phyloP scores from a whole-genome alignment of 2,888 invertebrate genomes.

The Napeogenes sylphis region DNA sequence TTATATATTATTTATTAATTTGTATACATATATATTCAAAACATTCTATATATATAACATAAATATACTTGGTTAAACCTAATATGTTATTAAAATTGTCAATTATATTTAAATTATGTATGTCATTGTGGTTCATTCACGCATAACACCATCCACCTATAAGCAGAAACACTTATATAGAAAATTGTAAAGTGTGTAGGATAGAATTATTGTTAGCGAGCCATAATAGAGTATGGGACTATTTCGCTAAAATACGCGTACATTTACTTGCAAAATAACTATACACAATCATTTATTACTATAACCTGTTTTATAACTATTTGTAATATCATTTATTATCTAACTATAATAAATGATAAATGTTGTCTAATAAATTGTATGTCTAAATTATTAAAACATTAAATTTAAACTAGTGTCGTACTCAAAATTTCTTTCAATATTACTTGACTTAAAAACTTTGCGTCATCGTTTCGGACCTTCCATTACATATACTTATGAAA shows the following conservation, averaged over 20 bases:
- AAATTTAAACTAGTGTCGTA: neutral
- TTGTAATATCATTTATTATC: conserved; percentile 18
- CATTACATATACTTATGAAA: too few relatives aligned
- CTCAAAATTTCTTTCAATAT: too few relatives aligned
- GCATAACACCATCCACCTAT: conserved; percentile 43
- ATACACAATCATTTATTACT: conserved; percentile 23
- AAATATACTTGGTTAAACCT: too few relatives aligned
- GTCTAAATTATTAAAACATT: neutral
- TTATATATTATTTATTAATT: too few relatives aligned
- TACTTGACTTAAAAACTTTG: too few relatives aligned
- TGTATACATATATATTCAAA: too few relatives aligned
- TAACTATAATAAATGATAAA: conserved; percentile 26
- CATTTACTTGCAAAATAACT: conserved; percentile 27
- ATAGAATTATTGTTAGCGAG: conserved; percentile 61
- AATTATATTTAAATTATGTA: too few relatives aligned
- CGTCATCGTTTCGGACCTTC: too few relatives aligned
- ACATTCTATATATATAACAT: too few relatives aligned
- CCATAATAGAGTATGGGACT: conserved; percentile 33
- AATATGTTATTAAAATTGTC: too few relatives aligned
- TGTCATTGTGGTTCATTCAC: too few relatives aligned
- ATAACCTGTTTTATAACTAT: conserved; percentile 24
- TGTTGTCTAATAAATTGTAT: conserved; percentile 28
- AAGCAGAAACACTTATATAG: conserved; percentile 55
- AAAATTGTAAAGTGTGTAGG: conserved; percentile 54
- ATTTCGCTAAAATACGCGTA: conserved; percentile 26